A percentile compares a stretch with the other conserved stretches of the same genome.
phyloP scores from a whole-genome alignment of 2,113 vertebrate genomes.

The Melanocharis versteri region DNA sequence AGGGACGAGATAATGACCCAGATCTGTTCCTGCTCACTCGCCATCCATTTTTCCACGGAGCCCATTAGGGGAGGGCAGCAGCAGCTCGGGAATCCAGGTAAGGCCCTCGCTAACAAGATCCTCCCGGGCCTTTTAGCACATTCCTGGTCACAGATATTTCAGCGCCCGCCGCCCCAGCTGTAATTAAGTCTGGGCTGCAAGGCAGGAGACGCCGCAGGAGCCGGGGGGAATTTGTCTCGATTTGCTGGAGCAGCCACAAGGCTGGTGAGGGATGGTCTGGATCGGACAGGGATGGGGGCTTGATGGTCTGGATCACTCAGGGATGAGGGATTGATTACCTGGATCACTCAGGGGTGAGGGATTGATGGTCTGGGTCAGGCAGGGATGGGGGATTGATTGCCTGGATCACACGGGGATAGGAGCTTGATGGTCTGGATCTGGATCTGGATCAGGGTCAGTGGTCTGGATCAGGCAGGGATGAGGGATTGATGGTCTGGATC shows the following conservation, averaged over 20 bases:
- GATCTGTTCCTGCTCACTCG: not conserved
- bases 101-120: constrained; percentile 20
- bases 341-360: accelerated
- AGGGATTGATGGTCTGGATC: not conserved
- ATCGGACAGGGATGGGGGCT: not conserved
- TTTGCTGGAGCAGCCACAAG: not conserved
- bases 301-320: not conserved
- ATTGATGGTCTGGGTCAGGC: not conserved
- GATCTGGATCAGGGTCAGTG: not conserved
- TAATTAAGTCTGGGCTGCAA: constrained; percentile 28
- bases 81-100: not conserved
- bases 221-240: not conserved
- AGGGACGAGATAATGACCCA: not conserved
- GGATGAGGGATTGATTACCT: no score
- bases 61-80: not conserved
- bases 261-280: not conserved
- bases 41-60: not conserved
- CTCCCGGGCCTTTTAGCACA: constrained; percentile 25
- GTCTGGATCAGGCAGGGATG: not conserved
- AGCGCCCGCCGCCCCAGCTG: constrained; percentile 39
- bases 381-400: no score
- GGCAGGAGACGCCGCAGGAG: not conserved
- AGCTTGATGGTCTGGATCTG: not conserved
- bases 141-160: not conserved
- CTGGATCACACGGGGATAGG: no score